Percentiles rank a stretch among this genome's conserved stretches.
phyloP scores from a whole-genome alignment of 1,140 invertebrate species.

The Zaprionus vittiger region DNA sequence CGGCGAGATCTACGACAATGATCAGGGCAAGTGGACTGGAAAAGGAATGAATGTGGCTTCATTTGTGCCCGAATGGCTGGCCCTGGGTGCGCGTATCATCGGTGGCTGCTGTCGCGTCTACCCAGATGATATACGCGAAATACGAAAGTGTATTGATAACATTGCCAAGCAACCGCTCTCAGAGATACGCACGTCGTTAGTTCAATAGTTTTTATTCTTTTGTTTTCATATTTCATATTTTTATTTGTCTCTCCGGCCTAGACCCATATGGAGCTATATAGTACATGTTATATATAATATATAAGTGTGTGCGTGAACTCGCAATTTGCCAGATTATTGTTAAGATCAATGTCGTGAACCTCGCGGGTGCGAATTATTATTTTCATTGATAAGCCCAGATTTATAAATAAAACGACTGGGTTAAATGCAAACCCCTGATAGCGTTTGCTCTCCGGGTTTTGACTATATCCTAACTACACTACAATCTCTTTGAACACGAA shows the following conservation, averaged over 20 bases:
- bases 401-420: not conserved
- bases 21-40: slow-evolving; percentile 86
- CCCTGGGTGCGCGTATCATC: slow-evolving; percentile 88
- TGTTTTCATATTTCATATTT: not conserved
- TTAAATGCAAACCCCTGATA: not conserved
- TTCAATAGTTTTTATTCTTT: slow-evolving; percentile 4
- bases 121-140: slow-evolving; percentile 87
- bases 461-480: not conserved
- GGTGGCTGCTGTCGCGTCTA: slow-evolving; percentile 92
- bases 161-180: slow-evolving; percentile 45
- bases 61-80: slow-evolving; percentile 89
- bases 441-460: not conserved
- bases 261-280: slow-evolving; percentile 7
- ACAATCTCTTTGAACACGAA: not conserved
- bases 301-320: slow-evolving; percentile 4
- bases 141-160: slow-evolving; percentile 84
- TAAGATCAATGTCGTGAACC: slow-evolving; percentile 6
- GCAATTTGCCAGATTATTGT: slow-evolving; percentile 8
- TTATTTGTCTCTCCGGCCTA: slow-evolving; percentile 14
- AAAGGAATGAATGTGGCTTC: slow-evolving; percentile 85
- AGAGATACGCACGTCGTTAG: slow-evolving; percentile 17
- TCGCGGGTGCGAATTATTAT: slow-evolving; percentile 2
- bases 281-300: not conserved
- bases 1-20: slow-evolving; percentile 86
- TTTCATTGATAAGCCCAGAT: not conserved